Evolutionary conservation across 2,797 vertebrate species (phyloP), one percentile per base, ranked within the genome.

Genomic region (Gymnopithys bicolor): DNA sequence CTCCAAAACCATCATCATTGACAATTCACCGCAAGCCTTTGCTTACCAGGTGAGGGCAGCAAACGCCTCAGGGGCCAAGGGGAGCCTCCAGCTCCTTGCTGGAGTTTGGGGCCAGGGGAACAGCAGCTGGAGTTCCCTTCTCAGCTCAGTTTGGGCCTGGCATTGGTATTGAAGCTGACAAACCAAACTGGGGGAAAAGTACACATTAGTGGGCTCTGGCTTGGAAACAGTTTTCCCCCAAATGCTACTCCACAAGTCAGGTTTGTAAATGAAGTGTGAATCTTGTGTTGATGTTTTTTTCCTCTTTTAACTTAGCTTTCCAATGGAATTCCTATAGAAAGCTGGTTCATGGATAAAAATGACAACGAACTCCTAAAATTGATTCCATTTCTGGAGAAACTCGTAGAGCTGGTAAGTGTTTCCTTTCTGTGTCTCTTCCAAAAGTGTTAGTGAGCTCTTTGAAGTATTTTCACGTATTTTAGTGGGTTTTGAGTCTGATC

Each of bases 301-400:
- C 21, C 0, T 33, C 56, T 93, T 95, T 75, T 52, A 52, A 76
- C 94, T 96, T 94, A 99, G 99, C 98, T 99, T 97, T 99, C 99
- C 95, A 99, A 99, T 97, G 99, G 99, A 94, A 99, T 99, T 97
- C 99, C 99, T 94, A 99, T 99, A 98, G 99, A 99, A 98, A 99
- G 99, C 97, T 99, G 99, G 99, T 99, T 99, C 98, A 99, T 99
- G 99, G 99, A 99, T 98, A 99, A 98, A 98, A 99, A 99, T 96
- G 99, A 99, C 98, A 99, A 98, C 80, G 99, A 99, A 97, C 98
- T 99, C 83, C 98, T 99, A 97, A 99, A 99, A 98, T 97, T 99
- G 98, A 99, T 99, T 96, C 99, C 99, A 73, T 99, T 99, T 98
- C 98, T 99, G 98, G 99, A 99, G 98, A 99, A 99, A 98, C 98